phyloP scores from a whole-genome alignment of 2,113 vertebrate species.

The Oostethus manadensis region DNA sequence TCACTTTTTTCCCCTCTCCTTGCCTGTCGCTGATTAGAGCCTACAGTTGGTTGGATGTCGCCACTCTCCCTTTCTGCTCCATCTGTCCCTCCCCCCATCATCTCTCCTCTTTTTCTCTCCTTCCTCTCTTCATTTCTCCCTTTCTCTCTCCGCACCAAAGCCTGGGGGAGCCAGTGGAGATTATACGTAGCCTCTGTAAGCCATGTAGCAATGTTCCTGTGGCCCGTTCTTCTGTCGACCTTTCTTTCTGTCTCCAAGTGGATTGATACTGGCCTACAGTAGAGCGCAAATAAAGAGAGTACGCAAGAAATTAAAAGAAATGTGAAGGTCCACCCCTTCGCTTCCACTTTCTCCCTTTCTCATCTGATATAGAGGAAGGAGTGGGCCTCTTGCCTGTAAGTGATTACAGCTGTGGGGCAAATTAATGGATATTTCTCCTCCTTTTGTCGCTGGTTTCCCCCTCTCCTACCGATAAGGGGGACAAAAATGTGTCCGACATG shows the following conservation, averaged over 20 bases:
- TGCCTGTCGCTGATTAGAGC: slow-evolving; percentile 85
- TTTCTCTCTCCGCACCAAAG: slow-evolving; percentile 77
- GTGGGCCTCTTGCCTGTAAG: slow-evolving; percentile 72
- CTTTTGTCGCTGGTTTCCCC: slow-evolving; percentile 28
- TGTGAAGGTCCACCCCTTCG: slow-evolving; percentile 20
- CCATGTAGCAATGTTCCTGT: slow-evolving; percentile 84
- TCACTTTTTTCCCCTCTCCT: slow-evolving; percentile 28
- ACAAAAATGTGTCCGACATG: background rate
- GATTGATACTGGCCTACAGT: slow-evolving; percentile 60
- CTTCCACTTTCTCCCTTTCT: slow-evolving; percentile 22
- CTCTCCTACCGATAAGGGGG: slow-evolving; percentile 36
- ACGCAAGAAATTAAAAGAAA: slow-evolving; percentile 11
- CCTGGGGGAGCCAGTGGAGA: slow-evolving; percentile 89
- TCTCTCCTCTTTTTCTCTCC: slow-evolving; percentile 35
- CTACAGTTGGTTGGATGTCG: slow-evolving; percentile 79
- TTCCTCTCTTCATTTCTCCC: slow-evolving; percentile 51
- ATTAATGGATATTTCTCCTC: slow-evolving; percentile 70
- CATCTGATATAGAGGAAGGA: slow-evolving; percentile 57
- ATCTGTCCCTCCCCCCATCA: slow-evolving; percentile 61
- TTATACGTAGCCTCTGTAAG: slow-evolving; percentile 96
- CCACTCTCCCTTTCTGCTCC: slow-evolving; percentile 74
- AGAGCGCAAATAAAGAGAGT: slow-evolving; percentile 16
- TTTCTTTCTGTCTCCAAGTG: slow-evolving; percentile 38
- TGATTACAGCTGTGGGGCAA: slow-evolving; percentile 76
- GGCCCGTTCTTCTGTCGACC: slow-evolving; percentile 50